These are phyloP conservation scores for Accipiter cooperii DNA, from an alignment of 2,113 vertebrate species.

Conservation along the genomic window DNA sequence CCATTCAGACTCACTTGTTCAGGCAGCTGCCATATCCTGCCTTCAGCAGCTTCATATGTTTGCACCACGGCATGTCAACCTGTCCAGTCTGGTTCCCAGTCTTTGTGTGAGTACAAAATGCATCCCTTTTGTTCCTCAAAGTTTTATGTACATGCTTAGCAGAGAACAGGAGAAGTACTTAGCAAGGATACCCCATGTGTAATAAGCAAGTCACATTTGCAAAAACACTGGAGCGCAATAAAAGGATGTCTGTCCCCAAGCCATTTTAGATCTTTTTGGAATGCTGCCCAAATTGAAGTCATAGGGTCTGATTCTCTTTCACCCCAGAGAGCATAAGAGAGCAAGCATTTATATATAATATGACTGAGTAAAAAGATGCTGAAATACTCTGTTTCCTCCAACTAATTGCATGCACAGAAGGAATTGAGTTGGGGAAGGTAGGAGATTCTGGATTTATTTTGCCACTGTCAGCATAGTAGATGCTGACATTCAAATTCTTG, in stretches of 20 bases:
- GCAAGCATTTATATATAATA: background rate
- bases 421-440: background rate
- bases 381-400: background rate
- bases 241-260: background rate
- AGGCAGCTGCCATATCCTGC: slow-evolving; percentile 97
- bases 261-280: background rate
- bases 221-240: background rate
- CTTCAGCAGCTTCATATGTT: slow-evolving; percentile 99
- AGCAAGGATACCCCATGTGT: background rate
- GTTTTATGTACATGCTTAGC: background rate
- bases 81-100: slow-evolving; percentile 95
- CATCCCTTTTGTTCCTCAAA: background rate
- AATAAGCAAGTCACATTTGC: background rate
- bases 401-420: background rate
- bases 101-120: slow-evolving; percentile 81
- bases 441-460: background rate
- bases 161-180: background rate
- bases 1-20: slow-evolving; percentile 95
- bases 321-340: background rate
- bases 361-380: background rate
- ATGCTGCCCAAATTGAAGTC: background rate
- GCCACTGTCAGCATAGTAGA: background rate
- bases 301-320: background rate
- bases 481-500: background rate
- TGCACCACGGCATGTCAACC: slow-evolving; percentile 94